Evolutionary conservation across 2,888 invertebrate species (phyloP), one percentile per base, ranked within the genome.

Genomic region (Pseudococcus longispinus): DNA sequence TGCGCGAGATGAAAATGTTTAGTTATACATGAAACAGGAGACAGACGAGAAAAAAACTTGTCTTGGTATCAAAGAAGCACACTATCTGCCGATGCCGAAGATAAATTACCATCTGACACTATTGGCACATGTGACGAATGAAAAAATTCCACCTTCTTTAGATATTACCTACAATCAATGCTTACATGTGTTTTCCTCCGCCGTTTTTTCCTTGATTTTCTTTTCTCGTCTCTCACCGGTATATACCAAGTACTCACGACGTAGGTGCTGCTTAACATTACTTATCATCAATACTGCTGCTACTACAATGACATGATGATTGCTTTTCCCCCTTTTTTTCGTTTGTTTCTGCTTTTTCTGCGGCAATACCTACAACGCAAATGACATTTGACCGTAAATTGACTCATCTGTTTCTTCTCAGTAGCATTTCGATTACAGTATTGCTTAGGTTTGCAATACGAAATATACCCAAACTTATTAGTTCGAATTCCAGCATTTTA

Each of bases 41-140:
- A 42, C 32, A 20, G 37, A 46, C 18, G 82, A 44, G 15, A 51
- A 84, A 55, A 11, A 84, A 83, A 83, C 44, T 26, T 84, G 46
- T 51, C 83, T 84, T 55, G 83, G 26, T 84, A 26, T 23, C 13
- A 29, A 55, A 46, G n/a, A 32, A 29, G 55, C 51, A 84, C 23
- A 55, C 15, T 84, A 51, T 84, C 60, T 84, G 23, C 20, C n/a
- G 83, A 84, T 84, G 23, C 20, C n/a, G 83, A 84, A 84, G 83
- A 84, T 84, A 84, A 84, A 84, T 84, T 84, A 84, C 83, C 83
- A 46, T 51, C 29, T 55, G 29, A 84, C 83, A 26, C 32, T 55
- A 84, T 84, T 84, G 83, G 46, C 83, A 84, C 44, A 55, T 84
- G 83, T 84, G 83, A 84, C 83, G 83, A 84, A 84, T 84, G 83